Evolutionary conservation across 1,140 invertebrate species (phyloP).

Genomic region (Pomacea maculata): DNA sequence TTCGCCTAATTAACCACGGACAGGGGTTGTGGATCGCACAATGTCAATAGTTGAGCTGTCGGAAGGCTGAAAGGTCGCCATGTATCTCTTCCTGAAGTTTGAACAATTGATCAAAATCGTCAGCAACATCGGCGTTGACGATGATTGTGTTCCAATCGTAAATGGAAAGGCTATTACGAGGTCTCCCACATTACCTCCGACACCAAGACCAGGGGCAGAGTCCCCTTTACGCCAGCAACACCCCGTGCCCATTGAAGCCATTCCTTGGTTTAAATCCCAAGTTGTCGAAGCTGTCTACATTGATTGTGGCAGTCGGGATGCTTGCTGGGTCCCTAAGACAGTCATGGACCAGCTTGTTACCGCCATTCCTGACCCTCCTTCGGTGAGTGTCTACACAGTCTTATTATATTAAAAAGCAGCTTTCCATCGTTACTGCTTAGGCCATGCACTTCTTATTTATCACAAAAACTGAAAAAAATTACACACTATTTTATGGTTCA

Average conservation of each 20-base stretch:
- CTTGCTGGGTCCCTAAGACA: background rate
- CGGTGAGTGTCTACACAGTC: too few relatives aligned
- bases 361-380: too few relatives aligned
- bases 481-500: too few relatives aligned
- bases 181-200: background rate
- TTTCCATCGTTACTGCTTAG: too few relatives aligned
- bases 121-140: constrained; percentile 15
- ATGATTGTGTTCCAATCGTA: constrained; percentile 16
- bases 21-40: background rate
- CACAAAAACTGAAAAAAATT: too few relatives aligned
- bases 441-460: too few relatives aligned
- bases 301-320: constrained; percentile 6
- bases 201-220: background rate
- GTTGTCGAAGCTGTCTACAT: constrained; percentile 9
- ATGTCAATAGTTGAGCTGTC: background rate
- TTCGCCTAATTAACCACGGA: background rate
- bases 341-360: background rate
- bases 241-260: background rate
- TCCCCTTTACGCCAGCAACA: background rate
- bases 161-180: background rate
- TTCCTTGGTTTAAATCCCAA: constrained; percentile 13
- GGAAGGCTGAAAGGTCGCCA: background rate
- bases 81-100: constrained; percentile 22
- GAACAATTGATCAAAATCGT: background rate
- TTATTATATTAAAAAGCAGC: too few relatives aligned